phyloP scores from a whole-genome alignment of 2,113 vertebrate genomes.

The Psilopogon haemacephalus region DNA sequence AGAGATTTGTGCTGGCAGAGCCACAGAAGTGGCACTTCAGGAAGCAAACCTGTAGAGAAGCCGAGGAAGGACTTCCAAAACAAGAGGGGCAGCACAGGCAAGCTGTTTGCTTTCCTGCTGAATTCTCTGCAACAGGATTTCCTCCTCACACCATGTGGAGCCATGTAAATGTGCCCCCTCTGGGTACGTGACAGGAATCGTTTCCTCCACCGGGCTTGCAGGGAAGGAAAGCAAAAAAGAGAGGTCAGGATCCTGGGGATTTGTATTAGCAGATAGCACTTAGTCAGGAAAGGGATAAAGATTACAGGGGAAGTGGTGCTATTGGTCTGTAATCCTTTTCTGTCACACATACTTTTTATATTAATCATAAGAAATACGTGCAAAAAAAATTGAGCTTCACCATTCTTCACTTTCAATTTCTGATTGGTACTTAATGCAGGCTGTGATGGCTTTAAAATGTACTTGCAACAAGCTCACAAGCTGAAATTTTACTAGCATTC shows the following conservation, averaged over 20 bases:
- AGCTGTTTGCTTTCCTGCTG: slow-evolving; percentile 35
- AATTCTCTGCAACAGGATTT: slow-evolving; percentile 68
- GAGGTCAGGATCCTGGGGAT: slow-evolving; percentile 54
- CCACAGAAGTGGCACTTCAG: slow-evolving; percentile 8
- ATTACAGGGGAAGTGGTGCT: slow-evolving; percentile 17
- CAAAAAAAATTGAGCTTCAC: neutral
- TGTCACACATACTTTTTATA: neutral
- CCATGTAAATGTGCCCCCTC: slow-evolving; percentile 65
- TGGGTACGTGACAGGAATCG: slow-evolving; percentile 66
- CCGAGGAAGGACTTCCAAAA: neutral
- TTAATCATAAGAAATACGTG: neutral
- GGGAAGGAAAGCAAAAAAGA: slow-evolving; percentile 57
- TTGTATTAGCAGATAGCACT: slow-evolving; percentile 48
- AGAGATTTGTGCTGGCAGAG: slow-evolving; percentile 8
- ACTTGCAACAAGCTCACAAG: neutral
- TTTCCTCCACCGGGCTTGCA: slow-evolving; percentile 57
- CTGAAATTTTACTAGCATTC: neutral
- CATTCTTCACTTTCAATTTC: slow-evolving; percentile 18
- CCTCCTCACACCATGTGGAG: slow-evolving; percentile 56
- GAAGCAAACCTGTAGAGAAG: slow-evolving; percentile 39
- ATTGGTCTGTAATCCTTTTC: slow-evolving; percentile 27
- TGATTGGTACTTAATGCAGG: neutral
- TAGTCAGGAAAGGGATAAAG: slow-evolving; percentile 50
- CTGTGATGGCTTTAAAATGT: neutral
- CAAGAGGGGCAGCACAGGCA: slow-evolving; percentile 7